A percentile compares a stretch with the other conserved stretches of the same genome.
Conservation (phyloP, 2,888 invertebrate genomes). For the Branchellion lobata region DNA sequence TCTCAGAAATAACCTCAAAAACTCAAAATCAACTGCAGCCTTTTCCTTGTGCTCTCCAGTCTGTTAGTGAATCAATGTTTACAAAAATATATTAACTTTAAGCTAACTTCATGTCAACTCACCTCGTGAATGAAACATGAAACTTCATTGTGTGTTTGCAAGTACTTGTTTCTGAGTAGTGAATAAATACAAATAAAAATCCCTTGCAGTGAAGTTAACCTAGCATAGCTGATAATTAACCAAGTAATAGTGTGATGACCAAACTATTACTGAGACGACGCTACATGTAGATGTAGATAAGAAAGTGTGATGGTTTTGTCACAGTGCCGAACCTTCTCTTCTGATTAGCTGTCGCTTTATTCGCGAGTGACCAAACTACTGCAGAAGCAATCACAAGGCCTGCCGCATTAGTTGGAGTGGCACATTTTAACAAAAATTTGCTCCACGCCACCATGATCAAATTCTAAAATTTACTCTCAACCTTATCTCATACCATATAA, state of each 20-base stretch:
- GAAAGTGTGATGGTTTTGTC: not conserved
- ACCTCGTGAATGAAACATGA: slow-evolving; percentile 45
- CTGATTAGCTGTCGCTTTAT: slow-evolving; percentile 48
- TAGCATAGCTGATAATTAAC: slow-evolving; percentile 4
- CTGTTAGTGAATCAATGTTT: slow-evolving; percentile 45
- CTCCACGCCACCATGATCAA: slow-evolving; percentile 51
- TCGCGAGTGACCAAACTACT: slow-evolving; percentile 53
- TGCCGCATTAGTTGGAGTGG: slow-evolving; percentile 57
- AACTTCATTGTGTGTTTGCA: slow-evolving; percentile 41
- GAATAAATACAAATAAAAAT: too few relatives aligned
- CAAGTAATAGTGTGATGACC: too few relatives aligned
- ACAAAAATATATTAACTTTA: too few relatives aligned
- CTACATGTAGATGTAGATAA: not conserved
- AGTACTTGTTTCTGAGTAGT: slow-evolving; percentile 41
- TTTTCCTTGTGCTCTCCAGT: slow-evolving; percentile 55
- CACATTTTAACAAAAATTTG: slow-evolving; percentile 47
- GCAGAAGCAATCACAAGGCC: slow-evolving; percentile 55
- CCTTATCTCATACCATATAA: not conserved
- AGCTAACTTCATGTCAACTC: too few relatives aligned
- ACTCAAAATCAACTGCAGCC: slow-evolving; percentile 61
- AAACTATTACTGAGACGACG: too few relatives aligned
- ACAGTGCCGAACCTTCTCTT: slow-evolving; percentile 24
- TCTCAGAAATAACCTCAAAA: slow-evolving; percentile 54
- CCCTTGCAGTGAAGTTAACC: too few relatives aligned
- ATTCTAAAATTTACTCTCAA: not conserved